Evolutionary conservation across 2,113 vertebrate species (phyloP).

Genomic region (Takifugu flavidus): DNA sequence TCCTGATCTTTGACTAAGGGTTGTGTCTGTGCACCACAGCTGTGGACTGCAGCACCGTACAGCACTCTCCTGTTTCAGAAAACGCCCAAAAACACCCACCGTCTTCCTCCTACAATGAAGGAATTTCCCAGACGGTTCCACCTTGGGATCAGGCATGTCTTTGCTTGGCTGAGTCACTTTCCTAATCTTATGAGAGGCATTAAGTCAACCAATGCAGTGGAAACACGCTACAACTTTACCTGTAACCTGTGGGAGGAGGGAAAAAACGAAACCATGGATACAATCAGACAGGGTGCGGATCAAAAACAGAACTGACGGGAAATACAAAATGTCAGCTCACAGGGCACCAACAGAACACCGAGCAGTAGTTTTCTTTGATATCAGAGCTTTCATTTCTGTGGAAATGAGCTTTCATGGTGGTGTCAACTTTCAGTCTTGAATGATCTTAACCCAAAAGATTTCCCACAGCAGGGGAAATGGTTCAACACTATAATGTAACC

Average conservation of each 20-base stretch:
- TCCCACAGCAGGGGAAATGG: no score
- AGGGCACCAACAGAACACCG: background rate
- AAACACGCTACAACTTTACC: constrained; percentile 20
- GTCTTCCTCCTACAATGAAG: constrained; percentile 30
- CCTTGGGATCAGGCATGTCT: constrained; percentile 17
- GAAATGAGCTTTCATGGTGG: no score
- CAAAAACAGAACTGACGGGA: constrained; percentile 9
- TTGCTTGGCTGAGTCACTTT: background rate
- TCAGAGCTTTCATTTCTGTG: no score
- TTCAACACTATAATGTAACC: no score
- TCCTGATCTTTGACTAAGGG: background rate
- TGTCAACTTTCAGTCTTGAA: no score
- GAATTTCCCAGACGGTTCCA: constrained; percentile 26
- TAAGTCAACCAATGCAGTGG: constrained; percentile 33
- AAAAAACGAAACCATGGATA: constrained; percentile 44
- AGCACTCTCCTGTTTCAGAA: constrained; percentile 35
- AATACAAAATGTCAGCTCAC: constrained; percentile 11
- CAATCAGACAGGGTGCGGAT: constrained; percentile 34
- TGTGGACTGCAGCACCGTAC: constrained; percentile 3
- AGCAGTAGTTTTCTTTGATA: no score
- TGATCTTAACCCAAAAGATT: no score
- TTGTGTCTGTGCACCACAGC: constrained; percentile 1
- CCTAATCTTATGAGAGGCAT: constrained; percentile 14
- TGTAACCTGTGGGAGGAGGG: constrained; percentile 18
- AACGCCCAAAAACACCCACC: constrained; percentile 20